Percentiles rank a stretch among this genome's conserved stretches.
phyloP scores from a whole-genome alignment of 1,140 invertebrate genomes.

The Meteorus sp. region DNA sequence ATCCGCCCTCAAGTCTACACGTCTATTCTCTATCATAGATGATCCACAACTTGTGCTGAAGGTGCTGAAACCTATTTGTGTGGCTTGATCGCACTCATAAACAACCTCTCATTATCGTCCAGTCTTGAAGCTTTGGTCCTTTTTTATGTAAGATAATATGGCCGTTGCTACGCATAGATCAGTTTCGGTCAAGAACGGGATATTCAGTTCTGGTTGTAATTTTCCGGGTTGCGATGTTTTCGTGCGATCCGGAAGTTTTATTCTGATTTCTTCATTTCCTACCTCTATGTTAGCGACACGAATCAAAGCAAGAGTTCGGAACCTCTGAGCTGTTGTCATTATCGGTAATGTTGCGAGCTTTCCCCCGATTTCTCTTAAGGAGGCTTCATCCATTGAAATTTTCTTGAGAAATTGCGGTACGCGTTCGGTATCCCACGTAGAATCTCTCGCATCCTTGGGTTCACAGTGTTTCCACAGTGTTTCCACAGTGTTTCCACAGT shows the following conservation, averaged over 20 bases:
- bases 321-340: background rate
- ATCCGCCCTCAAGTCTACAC: too few species aligned
- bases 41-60: too few species aligned
- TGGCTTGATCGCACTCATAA: background rate
- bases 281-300: background rate
- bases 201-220: background rate
- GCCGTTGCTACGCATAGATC: background rate
- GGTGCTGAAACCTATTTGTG: background rate
- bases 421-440: too few species aligned
- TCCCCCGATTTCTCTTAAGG: background rate
- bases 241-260: background rate
- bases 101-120: background rate
- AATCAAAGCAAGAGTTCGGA: background rate
- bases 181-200: background rate
- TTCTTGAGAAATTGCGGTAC: too few species aligned
- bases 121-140: background rate
- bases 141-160: background rate
- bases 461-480: too few species aligned
- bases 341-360: background rate
- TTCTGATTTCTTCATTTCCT: background rate
- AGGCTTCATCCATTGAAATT: too few species aligned
- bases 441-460: too few species aligned
- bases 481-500: too few species aligned
- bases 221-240: background rate
- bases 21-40: too few species aligned